Conservation (phyloP, 1,140 invertebrate species). For the Drosophila micromelanica region DNA sequence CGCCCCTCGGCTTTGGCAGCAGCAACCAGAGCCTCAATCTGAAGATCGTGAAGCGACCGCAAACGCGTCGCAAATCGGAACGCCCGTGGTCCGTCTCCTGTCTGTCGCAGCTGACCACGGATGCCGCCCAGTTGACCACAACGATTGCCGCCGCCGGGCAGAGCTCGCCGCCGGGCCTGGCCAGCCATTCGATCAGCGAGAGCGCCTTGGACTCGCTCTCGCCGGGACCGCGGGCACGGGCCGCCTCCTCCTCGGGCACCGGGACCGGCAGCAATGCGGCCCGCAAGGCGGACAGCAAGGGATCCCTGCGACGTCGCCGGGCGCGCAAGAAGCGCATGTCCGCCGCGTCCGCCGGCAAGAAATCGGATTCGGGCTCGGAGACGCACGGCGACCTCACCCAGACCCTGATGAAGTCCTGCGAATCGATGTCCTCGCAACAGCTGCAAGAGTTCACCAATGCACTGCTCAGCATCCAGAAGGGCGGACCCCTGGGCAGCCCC, state of each 20-base stretch:
- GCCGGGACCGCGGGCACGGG: constrained; percentile 81
- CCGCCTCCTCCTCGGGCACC: constrained; percentile 65
- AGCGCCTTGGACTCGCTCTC: constrained; percentile 91
- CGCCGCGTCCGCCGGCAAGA: constrained; percentile 80
- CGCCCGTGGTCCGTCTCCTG: constrained; percentile 94
- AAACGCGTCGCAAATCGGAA: constrained; percentile 80
- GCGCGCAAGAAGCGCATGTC: constrained; percentile 86
- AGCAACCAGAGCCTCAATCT: constrained; percentile 80
- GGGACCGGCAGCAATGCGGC: constrained; percentile 66
- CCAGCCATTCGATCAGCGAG: constrained; percentile 92
- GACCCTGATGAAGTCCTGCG: constrained; percentile 80
- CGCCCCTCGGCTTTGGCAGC: constrained; percentile 62
- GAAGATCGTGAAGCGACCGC: constrained; percentile 73
- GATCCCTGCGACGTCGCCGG: constrained; percentile 87
- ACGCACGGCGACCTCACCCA: constrained; percentile 60
- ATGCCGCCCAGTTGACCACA: constrained; percentile 68
- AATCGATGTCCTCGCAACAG: constrained; percentile 85
- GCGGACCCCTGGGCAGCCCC: constrained; percentile 2
- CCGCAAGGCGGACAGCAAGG: constrained; percentile 84
- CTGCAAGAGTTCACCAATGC: constrained; percentile 79
- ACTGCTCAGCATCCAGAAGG: constrained; percentile 70
- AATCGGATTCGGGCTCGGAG: constrained; percentile 87
- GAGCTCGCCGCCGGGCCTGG: constrained; percentile 83
- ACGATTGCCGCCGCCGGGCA: constrained; percentile 43
- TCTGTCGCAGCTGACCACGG: constrained; percentile 88